These are phyloP conservation scores for Saturnia japonica DNA, from an alignment of 2,888 invertebrate species.

Conservation along the genomic window DNA sequence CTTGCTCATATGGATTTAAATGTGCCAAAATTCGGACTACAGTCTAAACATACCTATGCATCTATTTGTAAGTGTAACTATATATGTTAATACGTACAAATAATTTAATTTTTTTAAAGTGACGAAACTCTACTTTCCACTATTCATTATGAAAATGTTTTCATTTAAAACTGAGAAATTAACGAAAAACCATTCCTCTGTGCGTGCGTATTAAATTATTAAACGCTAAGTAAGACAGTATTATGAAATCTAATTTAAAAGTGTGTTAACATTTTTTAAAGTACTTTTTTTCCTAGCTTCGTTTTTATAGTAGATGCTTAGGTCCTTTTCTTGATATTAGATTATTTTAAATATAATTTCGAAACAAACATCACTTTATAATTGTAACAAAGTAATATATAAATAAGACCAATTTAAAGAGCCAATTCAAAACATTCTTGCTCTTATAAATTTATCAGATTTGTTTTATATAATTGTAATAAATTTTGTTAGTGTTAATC, in stretches of 20 bases:
- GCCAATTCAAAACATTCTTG: background rate
- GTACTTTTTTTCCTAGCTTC: too few relatives aligned
- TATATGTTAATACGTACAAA: background rate
- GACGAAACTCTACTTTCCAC: too few relatives aligned
- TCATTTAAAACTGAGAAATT: too few relatives aligned
- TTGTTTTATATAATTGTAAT: background rate
- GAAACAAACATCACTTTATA: background rate
- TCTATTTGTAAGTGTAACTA: background rate
- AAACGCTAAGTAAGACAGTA: too few relatives aligned
- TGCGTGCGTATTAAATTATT: too few relatives aligned
- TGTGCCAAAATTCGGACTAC: conserved; percentile 1
- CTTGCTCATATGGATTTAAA: background rate
- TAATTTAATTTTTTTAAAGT: too few relatives aligned
- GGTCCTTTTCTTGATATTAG: too few relatives aligned
- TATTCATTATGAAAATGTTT: too few relatives aligned
- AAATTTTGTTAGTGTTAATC: background rate
- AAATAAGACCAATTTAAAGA: conserved; percentile 7
- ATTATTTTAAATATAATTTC: background rate
- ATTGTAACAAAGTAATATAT: background rate
- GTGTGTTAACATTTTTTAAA: too few relatives aligned
- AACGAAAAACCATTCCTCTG: too few relatives aligned
- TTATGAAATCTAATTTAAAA: too few relatives aligned
- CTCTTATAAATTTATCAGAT: background rate
- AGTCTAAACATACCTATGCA: background rate
- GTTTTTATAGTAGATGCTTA: background rate